phyloP scores from a whole-genome alignment of 2,888 invertebrate species.

The Caenorhabditis becei region DNA sequence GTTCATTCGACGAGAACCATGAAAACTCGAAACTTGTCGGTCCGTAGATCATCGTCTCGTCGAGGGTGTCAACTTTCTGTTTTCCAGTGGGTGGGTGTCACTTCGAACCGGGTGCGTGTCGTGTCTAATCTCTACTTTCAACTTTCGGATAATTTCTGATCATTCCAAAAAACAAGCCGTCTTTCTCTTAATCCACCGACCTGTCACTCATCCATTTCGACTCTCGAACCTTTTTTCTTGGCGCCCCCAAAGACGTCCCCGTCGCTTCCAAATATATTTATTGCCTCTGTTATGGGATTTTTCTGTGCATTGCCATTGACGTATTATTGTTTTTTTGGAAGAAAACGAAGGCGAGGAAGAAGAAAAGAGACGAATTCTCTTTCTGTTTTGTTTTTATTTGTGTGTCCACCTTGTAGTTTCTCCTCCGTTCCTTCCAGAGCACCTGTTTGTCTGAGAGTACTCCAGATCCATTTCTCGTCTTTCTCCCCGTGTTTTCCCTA shows the following conservation, averaged over 20 bases:
- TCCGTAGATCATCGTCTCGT: too few relatives aligned
- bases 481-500: background rate
- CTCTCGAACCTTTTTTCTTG: conserved; percentile 5
- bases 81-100: conserved; percentile 2
- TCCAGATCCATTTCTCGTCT: background rate
- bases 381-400: conserved; percentile 13
- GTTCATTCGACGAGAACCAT: too few relatives aligned
- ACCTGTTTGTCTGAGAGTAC: background rate
- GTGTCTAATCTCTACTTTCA: background rate
- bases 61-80: too few relatives aligned
- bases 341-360: background rate
- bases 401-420: background rate
- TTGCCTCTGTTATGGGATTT: conserved; percentile 18
- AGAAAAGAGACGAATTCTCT: conserved; percentile 21
- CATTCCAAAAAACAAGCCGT: background rate
- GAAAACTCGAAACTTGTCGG: too few relatives aligned
- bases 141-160: background rate
- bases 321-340: conserved; percentile 41
- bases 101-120: too few relatives aligned
- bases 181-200: conserved; percentile 30
- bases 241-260: background rate
- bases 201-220: conserved; percentile 35
- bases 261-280: conserved; percentile 13
- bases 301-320: background rate
- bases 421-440: background rate